Conservation (phyloP, 2,797 vertebrate genomes). For the Molossus molossus region DNA sequence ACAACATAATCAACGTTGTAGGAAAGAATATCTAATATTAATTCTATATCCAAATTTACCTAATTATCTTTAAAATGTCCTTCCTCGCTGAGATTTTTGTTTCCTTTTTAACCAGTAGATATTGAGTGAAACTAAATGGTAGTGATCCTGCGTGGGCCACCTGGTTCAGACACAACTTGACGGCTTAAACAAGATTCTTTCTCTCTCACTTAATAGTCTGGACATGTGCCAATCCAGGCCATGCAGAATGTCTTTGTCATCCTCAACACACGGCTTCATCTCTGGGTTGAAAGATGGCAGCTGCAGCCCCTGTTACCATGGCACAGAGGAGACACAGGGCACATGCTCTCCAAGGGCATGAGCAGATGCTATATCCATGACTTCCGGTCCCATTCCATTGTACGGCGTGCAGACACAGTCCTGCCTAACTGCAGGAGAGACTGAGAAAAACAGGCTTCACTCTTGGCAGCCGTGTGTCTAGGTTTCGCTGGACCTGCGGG, state of each 20-base stretch:
- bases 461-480: not conserved
- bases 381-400: not conserved
- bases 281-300: slow-evolving; percentile 5
- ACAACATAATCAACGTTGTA: not conserved
- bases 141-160: not conserved
- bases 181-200: not conserved
- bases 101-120: slow-evolving; percentile 41
- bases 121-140: slow-evolving; percentile 10
- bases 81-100: slow-evolving; percentile 7
- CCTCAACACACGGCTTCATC: not conserved
- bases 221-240: not conserved
- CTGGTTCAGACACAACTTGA: slow-evolving; percentile 12
- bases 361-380: not conserved
- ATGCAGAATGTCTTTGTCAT: not conserved
- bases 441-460: not conserved
- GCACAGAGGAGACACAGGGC: not conserved
- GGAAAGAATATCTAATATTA: not conserved
- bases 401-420: not conserved
- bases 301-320: not conserved
- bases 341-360: not conserved
- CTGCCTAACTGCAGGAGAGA: not conserved
- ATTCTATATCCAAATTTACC: slow-evolving; percentile 27
- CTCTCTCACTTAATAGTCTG: slow-evolving; percentile 2
- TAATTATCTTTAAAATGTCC: not conserved
- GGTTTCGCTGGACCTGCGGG: not conserved